Conservation (phyloP, 2,797 vertebrate species). For the Ispidina lecontei region DNA sequence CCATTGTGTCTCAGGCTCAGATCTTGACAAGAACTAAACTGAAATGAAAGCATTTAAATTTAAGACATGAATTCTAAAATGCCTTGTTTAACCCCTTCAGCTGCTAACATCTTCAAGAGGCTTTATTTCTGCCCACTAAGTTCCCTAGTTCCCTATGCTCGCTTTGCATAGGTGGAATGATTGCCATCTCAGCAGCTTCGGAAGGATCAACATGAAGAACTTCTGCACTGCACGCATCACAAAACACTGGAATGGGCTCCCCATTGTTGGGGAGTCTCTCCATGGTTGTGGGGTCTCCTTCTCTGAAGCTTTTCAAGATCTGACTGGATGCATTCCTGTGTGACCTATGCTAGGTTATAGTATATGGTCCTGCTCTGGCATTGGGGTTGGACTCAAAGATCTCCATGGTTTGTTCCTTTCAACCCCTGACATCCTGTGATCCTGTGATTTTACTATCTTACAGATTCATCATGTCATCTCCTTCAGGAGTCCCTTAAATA, state of each 20-base stretch:
- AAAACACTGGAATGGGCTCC: no score
- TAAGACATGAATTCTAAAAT: not conserved
- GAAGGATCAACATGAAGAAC: not conserved
- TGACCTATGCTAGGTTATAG: no score
- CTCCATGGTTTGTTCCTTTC: no score
- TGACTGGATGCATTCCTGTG: no score
- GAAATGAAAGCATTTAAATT: not conserved
- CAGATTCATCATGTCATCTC: not conserved
- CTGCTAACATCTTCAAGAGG: not conserved
- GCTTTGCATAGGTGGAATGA: not conserved
- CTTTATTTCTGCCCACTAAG: not conserved
- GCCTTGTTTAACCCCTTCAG: not conserved
- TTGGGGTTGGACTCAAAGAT: no score
- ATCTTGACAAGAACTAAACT: not conserved
- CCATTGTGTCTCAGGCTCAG: not conserved
- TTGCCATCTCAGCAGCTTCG: not conserved
- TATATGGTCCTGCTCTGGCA: no score
- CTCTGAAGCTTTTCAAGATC: no score
- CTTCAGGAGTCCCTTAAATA: not conserved
- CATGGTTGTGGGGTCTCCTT: no score
- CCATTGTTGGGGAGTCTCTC: no score
- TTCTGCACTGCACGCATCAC: no score
- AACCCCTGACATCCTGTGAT: no score
- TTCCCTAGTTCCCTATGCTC: not conserved
- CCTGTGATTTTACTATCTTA: not conserved